Evolutionary conservation across 2,797 vertebrate genomes (phyloP), one percentile per base, ranked within the genome.

Genomic region (Sebastes aleutianus): DNA sequence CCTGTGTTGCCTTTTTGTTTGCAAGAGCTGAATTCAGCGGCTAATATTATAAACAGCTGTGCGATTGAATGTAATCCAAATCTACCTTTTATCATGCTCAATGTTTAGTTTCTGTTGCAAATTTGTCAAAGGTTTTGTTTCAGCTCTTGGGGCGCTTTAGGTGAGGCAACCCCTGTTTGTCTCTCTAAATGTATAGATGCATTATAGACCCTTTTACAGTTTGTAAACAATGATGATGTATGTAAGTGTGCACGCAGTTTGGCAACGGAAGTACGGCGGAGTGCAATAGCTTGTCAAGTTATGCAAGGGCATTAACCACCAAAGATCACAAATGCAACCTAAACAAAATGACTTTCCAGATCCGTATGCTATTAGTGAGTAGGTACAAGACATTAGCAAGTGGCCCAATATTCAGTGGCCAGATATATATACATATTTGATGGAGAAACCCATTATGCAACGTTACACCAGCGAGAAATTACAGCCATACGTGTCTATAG

Each of bases 381-480:
- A 8, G 20, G 14, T n/a, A 53, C 7, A 53, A 53, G 18, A 53
- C 20, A 53, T 53, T 53, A n/a, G 18, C 18, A 20, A 53, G 8
- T n/a, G 0, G 20, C 20, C 20, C 20, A 53, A 53, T 53, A n/a
- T 53, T 4, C 50, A 53, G 50, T 53, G 4, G 20, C 43, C 16
- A 0, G 8, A 53, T n/a, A 53, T 53, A 53, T n/a, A 53, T n/a
- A 47, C 43, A 47, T 18, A 2, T 47, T 18, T 2, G 43, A 3
- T 18, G 7, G 43, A 47, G 43, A 47, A 18, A 47, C 16, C 1
- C 16, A 18, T 0, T 0, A 43, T 43, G 43, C 16, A 47, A 47
- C 3, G 16, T 18, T 47, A 47, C 43, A 47, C 43, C 16, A 47
- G 43, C 16, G 43, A 47, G 43, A 47, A 47, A 20, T 47, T 47